phyloP scores from a whole-genome alignment of 2,113 vertebrate species.

The Anhinga anhinga region DNA sequence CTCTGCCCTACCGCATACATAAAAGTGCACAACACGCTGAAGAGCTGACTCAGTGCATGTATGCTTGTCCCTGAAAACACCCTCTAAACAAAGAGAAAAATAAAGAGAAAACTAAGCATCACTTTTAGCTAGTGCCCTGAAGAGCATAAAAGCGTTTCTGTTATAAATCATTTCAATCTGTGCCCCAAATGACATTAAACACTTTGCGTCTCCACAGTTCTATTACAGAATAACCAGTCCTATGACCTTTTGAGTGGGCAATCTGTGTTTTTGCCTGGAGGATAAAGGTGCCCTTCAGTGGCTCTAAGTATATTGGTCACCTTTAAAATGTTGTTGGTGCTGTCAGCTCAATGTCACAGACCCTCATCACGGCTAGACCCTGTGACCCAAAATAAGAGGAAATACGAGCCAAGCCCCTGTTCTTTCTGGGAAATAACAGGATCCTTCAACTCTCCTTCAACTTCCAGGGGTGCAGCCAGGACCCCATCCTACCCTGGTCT shows the following conservation, averaged over 20 bases:
- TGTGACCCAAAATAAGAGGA: not conserved
- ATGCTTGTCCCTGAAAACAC: constrained; percentile 14
- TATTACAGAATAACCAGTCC: constrained; percentile 35
- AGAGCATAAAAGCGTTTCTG: constrained; percentile 12
- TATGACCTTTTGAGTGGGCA: constrained; percentile 19
- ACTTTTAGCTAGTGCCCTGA: not conserved
- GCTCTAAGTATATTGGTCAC: not conserved
- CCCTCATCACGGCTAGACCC: not conserved
- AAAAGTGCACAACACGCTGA: not conserved
- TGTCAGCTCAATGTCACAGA: not conserved
- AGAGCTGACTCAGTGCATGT: not conserved
- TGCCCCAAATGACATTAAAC: constrained; percentile 48
- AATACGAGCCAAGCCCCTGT: not conserved
- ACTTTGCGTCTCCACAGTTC: constrained; percentile 36
- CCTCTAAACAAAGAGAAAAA: not conserved
- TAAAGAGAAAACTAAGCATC: not conserved
- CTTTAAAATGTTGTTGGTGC: not conserved
- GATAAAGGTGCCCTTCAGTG: constrained; percentile 40
- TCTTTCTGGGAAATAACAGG: not conserved
- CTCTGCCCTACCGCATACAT: not conserved
- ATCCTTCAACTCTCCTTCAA: not conserved
- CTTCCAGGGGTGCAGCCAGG: not conserved
- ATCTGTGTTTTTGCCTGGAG: not conserved
- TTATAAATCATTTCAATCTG: constrained; percentile 23
- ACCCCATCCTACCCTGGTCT: not conserved